Percentiles rank a stretch among this genome's conserved stretches.
Conservation (phyloP, 2,113 vertebrate genomes). For the Puffinus mauretanicus region DNA sequence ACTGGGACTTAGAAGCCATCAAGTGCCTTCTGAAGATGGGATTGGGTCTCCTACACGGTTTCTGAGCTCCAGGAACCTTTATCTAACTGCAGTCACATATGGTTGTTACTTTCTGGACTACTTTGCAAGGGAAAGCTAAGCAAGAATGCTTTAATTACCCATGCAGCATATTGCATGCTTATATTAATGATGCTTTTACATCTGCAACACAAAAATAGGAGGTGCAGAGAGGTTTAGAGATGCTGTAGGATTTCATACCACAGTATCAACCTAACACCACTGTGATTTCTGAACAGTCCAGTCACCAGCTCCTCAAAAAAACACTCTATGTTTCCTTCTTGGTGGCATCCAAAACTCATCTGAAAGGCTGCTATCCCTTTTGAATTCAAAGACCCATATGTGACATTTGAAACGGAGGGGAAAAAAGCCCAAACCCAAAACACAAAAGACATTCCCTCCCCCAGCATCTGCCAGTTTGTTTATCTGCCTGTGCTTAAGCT, state of each 20-base stretch:
- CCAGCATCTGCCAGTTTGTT: not conserved
- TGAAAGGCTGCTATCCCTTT: not conserved
- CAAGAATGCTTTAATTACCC: not conserved
- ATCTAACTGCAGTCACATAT: not conserved
- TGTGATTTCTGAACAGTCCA: not conserved
- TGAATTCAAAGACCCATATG: not conserved
- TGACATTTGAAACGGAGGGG: not conserved
- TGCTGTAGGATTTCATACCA: not conserved
- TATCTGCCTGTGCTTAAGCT: not conserved
- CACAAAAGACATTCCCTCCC: not conserved
- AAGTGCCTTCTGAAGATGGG: not conserved
- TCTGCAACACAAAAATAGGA: not conserved
- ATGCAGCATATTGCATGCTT: not conserved
- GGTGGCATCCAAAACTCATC: not conserved
- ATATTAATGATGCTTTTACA: not conserved
- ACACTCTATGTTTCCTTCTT: not conserved
- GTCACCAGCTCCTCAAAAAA: not conserved
- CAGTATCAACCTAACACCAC: not conserved
- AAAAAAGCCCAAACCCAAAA: not conserved
- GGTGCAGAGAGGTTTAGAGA: not conserved
- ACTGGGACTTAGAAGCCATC: not conserved
- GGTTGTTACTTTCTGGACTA: not conserved
- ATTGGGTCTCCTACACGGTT: not conserved
- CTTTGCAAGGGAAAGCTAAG: not conserved
- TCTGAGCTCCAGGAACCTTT: not conserved